A percentile compares a stretch with the other conserved stretches of the same genome.
Conservation (phyloP, 2,113 vertebrate species). For the Forbesichthys agassizii region DNA sequence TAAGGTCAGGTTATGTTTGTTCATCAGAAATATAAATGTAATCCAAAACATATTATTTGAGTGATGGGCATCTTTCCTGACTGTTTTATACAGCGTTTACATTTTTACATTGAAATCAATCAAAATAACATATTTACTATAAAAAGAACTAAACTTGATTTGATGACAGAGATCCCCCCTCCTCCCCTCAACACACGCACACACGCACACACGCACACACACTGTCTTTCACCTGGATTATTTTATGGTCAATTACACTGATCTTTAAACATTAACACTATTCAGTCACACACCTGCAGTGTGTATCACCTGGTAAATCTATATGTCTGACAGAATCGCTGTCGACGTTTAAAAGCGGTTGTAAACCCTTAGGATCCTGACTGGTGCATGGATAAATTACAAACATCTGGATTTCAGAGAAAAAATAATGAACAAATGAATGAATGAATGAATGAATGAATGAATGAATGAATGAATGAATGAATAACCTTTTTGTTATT, state of each 20-base stretch:
- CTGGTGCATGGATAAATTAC: conserved; percentile 14
- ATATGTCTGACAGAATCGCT: conserved; percentile 14
- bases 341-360: conserved; percentile 23
- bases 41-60: too few relatives aligned
- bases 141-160: too few relatives aligned
- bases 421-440: not conserved
- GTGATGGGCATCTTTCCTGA: too few relatives aligned
- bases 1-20: too few relatives aligned
- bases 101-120: too few relatives aligned
- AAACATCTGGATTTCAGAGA: conserved; percentile 24
- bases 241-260: conserved; percentile 48
- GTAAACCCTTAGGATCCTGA: conserved; percentile 11
- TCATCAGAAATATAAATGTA: too few relatives aligned
- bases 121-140: too few relatives aligned
- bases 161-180: not conserved
- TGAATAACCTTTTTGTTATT: not conserved
- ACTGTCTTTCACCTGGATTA: conserved; percentile 58
- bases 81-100: too few relatives aligned
- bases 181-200: not conserved
- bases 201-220: conserved; percentile 1
- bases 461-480: not conserved
- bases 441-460: conserved; percentile 2
- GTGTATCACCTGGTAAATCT: conserved; percentile 41
- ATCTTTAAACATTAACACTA: conserved; percentile 31
- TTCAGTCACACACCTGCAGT: conserved; percentile 19